Base-by-base conservation (phyloP, 2,113 vertebrate genomes). In the Ceuthmochares aereus region DNA sequence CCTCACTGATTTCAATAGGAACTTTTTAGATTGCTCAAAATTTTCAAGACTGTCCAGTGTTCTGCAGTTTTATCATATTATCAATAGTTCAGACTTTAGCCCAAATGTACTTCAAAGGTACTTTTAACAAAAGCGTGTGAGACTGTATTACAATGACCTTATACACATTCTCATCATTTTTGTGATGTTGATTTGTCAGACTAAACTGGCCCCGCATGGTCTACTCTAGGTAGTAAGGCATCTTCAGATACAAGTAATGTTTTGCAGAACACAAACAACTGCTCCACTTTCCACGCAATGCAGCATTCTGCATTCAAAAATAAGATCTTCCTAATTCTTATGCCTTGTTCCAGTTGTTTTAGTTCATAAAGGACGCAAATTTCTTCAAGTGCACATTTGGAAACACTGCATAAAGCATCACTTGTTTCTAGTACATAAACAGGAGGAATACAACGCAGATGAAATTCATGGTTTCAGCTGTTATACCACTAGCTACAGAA, bases 311-410 rank as follows among this genome's bases (percentile, higher is more conserved):
- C 30, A 43, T 19, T 62, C 52, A 52, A 54, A 54, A 82, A 62
- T 15, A 13, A 6, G 2, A 73, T 36, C 12, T 72, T 22, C 20
- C 13, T 37, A 30, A 16, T 36, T 45, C 49, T 73, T 19, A 25
- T 9, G 30, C 9, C 43, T 78, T 66, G 54, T 16, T 74, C 20
- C 42, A 55, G 23, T 4, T 62, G 20, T 36, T 81, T 37, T 70
- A 49, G 13, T 10, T 66, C 3, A 3, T 9, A 54, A 69, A 19
- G 58, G 3, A 78, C 2, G 27, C 0, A 0, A 43, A 43, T 51
- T 75, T 87, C 56, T 63, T 66, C 17, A 34, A 67, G 11, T 15
- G 10, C 15, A 27, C 15, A 34, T 1, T 0, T 63, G 42, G 43
- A 75, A 85, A 74, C 10, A 45, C 23, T 18, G 15, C 42, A 26